phyloP scores from a whole-genome alignment of 2,113 vertebrate genomes.

The Ibidorhyncha struthersii region DNA sequence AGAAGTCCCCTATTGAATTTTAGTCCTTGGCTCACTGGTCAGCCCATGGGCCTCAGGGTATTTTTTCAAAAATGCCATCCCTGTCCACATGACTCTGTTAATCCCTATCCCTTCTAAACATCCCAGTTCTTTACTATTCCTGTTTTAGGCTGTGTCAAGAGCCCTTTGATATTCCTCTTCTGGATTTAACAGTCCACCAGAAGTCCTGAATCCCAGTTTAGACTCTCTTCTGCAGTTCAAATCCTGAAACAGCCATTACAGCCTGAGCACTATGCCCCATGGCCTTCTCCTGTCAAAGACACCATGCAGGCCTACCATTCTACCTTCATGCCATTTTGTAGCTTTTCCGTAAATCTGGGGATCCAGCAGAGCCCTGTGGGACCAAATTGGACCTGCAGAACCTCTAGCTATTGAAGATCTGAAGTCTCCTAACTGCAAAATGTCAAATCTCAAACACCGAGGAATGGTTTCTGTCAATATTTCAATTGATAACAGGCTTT shows the following conservation, averaged over 20 bases:
- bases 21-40: background rate
- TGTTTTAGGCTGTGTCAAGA: background rate
- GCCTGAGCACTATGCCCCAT: background rate
- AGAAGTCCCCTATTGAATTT: background rate
- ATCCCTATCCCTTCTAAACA: background rate
- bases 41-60: background rate
- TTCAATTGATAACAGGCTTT: background rate
- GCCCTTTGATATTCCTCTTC: background rate
- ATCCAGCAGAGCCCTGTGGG: background rate
- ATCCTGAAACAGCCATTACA: background rate
- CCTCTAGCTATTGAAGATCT: background rate
- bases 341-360: background rate
- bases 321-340: background rate
- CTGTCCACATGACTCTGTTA: background rate
- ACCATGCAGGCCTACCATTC: background rate
- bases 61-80: background rate
- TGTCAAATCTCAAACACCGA: background rate
- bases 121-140: background rate
- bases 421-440: background rate
- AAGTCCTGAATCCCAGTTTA: background rate
- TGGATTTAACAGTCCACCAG: background rate
- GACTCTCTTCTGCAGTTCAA: background rate
- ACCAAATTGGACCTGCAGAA: background rate
- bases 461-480: background rate
- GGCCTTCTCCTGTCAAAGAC: background rate